Percentiles rank a stretch among this genome's conserved stretches.
Conservation (phyloP, 2,888 invertebrate species). For the Asteroscopus sphinx region DNA sequence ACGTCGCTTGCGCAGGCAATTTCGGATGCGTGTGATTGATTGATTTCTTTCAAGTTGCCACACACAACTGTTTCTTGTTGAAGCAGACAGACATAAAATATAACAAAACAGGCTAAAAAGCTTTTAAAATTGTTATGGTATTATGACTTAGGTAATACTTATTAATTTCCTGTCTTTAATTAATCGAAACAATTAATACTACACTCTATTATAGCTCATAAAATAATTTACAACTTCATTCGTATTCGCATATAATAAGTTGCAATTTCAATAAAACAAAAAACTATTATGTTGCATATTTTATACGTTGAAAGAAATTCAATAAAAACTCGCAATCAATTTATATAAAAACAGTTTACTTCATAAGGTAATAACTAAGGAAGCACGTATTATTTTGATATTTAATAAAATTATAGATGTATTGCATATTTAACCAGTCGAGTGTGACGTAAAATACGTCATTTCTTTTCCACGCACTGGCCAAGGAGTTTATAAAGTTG, state of each 20-base stretch:
- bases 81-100: too few species aligned
- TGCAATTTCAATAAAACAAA: not conserved
- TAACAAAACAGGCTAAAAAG: too few species aligned
- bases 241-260: not conserved
- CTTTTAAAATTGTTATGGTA: too few species aligned
- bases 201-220: too few species aligned
- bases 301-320: not conserved
- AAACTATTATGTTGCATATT: not conserved
- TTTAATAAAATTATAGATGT: conserved; percentile 35
- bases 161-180: too few species aligned
- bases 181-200: too few species aligned
- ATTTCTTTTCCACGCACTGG: conserved; percentile 32
- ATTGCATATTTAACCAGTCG: conserved; percentile 35
- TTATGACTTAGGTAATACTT: too few species aligned
- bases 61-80: too few species aligned
- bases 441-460: conserved; percentile 38
- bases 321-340: conserved; percentile 4
- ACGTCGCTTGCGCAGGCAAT: conserved; percentile 1
- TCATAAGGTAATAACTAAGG: conserved; percentile 8
- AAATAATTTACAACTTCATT: not conserved
- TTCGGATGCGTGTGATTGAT: too few species aligned
- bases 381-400: conserved; percentile 16
- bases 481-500: conserved; percentile 13
- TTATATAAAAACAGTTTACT: conserved; percentile 4
- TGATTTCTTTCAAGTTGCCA: too few species aligned